phyloP scores from a whole-genome alignment of 1,140 invertebrate genomes.

The Helicoverpa armigera region DNA sequence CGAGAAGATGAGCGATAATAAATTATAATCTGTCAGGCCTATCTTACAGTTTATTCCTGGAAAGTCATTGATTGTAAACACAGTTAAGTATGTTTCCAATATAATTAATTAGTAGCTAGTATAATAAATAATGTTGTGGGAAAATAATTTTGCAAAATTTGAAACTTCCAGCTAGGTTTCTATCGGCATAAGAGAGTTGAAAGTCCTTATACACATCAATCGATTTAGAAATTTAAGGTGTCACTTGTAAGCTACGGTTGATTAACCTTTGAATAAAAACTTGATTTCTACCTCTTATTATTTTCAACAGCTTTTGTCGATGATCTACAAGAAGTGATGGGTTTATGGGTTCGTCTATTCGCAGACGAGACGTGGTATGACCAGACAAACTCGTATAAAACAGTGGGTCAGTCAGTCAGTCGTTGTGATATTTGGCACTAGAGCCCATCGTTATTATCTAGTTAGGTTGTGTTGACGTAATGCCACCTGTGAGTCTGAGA shows the following conservation, averaged over 20 bases:
- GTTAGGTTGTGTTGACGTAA: not conserved
- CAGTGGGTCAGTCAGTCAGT: conserved; percentile 37
- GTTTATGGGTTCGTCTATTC: conserved; percentile 1
- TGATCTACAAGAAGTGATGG: conserved; percentile 2
- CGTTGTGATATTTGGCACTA: conserved; percentile 26
- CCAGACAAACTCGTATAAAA: conserved; percentile 15
- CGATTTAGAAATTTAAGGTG: no score
- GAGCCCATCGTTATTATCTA: conserved; percentile 5
- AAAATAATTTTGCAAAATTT: no score
- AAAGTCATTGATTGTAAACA: conserved; percentile 25
- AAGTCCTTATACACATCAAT: no score
- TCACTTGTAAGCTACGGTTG: no score
- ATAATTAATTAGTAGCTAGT: conserved; percentile 8
- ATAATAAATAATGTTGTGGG: not conserved
- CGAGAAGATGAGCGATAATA: not conserved
- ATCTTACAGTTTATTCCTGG: conserved; percentile 4
- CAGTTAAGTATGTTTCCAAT: not conserved
- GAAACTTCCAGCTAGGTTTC: no score
- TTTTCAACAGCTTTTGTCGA: no score
- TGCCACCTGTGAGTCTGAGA: conserved; percentile 11
- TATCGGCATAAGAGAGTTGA: no score
- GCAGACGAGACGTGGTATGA: not conserved
- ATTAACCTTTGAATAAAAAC: no score
- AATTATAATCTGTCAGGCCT: conserved; percentile 25
- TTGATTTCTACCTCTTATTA: no score